Conservation (phyloP, 2,888 invertebrate genomes). For the Phasia obesa region DNA sequence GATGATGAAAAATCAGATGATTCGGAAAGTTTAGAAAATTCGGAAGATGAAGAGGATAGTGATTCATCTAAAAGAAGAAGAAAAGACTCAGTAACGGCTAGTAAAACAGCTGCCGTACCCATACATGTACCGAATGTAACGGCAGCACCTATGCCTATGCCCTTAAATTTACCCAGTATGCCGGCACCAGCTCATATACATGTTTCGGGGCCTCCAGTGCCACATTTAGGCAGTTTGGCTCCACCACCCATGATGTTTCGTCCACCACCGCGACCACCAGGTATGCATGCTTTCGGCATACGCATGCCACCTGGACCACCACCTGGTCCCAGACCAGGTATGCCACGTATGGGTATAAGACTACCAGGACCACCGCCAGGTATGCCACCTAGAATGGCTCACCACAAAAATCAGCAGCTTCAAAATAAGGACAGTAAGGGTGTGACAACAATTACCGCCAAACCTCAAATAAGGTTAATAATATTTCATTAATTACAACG, state of each 20-base stretch:
- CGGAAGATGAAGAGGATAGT: conserved; percentile 68
- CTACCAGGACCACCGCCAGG: conserved; percentile 87
- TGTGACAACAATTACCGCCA: conserved; percentile 95
- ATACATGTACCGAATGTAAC: conserved; percentile 66
- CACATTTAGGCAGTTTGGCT: conserved; percentile 82
- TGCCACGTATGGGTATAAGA: conserved; percentile 84
- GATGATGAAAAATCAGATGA: conserved; percentile 62
- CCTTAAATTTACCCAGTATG: conserved; percentile 66
- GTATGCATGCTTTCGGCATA: conserved; percentile 78
- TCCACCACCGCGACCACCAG: conserved; percentile 84
- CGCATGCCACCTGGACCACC: conserved; percentile 84
- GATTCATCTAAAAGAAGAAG: conserved; percentile 49
- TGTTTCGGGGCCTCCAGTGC: conserved; percentile 79
- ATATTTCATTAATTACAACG: not conserved
- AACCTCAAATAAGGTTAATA: conserved; percentile 92
- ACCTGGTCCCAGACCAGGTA: conserved; percentile 83
- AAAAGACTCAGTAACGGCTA: conserved; percentile 7
- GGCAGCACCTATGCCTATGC: conserved; percentile 58
- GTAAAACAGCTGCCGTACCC: conserved; percentile 67
- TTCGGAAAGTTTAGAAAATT: conserved; percentile 57
- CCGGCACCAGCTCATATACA: conserved; percentile 73
- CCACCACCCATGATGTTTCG: conserved; percentile 84
- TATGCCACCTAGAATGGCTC: conserved; percentile 83
- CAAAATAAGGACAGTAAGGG: conserved; percentile 87
- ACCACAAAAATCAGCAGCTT: conserved; percentile 80